Evolutionary conservation across 2,113 vertebrate genomes (phyloP).

Genomic region (Notarius lentiginosus): DNA sequence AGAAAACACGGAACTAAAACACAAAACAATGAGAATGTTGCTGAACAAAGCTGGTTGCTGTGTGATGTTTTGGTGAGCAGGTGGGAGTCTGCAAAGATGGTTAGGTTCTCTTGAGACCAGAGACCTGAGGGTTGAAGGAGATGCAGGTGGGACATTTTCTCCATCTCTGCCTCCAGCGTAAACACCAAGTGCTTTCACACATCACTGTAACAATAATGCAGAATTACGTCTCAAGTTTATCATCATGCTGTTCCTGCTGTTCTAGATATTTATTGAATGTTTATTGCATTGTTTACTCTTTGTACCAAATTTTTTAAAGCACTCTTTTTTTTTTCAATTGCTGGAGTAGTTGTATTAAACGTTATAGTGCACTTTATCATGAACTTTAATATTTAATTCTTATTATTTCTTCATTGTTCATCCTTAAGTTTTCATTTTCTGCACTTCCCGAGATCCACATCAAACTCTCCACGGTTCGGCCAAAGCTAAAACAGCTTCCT

Average conservation of each 20-base stretch:
- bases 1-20: not conserved
- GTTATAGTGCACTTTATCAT: not conserved
- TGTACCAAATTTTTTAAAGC: not conserved
- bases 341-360: not conserved
- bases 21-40: not conserved
- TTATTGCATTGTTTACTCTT: not conserved
- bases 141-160: conserved; percentile 9
- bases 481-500: not conserved
- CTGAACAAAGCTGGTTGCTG: not conserved
- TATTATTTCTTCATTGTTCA: not conserved
- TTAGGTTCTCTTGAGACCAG: not conserved
- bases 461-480: not conserved
- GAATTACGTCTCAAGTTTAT: not conserved
- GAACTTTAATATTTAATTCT: not conserved
- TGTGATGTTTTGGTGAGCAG: not conserved
- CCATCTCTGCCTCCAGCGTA: not conserved
- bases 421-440: not conserved
- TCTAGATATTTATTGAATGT: not conserved
- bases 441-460: not conserved
- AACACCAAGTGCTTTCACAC: not conserved
- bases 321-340: not conserved
- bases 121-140: not conserved
- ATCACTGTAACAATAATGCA: not conserved
- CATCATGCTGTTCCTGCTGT: not conserved
- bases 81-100: not conserved